A percentile compares a stretch with the other conserved stretches of the same genome.
These are phyloP conservation scores for Phengaris arion DNA, from an alignment of 2,888 invertebrate genomes.

Conservation along the genomic window DNA sequence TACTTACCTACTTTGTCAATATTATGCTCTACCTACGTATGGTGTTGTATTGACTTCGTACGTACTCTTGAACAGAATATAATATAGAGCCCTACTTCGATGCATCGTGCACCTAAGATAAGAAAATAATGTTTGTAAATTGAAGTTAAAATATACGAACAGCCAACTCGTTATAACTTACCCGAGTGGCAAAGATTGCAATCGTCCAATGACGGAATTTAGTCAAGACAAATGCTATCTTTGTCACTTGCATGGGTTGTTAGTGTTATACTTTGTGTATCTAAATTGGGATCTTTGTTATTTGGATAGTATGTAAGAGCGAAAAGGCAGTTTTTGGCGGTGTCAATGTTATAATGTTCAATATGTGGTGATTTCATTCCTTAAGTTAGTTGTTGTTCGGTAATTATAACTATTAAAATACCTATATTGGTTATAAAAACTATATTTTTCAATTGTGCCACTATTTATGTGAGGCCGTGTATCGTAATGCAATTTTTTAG, in stretches of 20 bases:
- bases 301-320: not conserved
- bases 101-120: not conserved
- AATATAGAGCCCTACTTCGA: not conserved
- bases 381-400: slow-evolving; percentile 5
- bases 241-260: not conserved
- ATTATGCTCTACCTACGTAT: not conserved
- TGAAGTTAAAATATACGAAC: not conserved
- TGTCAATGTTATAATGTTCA: slow-evolving; percentile 11
- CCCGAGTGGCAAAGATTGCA: not conserved
- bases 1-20: too few species aligned
- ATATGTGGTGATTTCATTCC: not conserved
- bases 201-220: not conserved
- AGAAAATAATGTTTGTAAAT: not conserved
- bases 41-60: not conserved
- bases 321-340: not conserved
- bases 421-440: not conserved
- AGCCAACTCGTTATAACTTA: not conserved
- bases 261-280: not conserved
- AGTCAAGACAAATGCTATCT: not conserved
- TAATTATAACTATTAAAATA: not conserved
- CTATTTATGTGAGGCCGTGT: not conserved
- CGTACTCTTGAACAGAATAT: not conserved
- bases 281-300: slow-evolving; percentile 12
- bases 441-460: not conserved
- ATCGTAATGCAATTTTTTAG: not conserved